Percentiles rank a stretch among this genome's conserved stretches.
Evolutionary conservation across 1,140 invertebrate species (phyloP).

Genomic region (Trichonephila inaurata): DNA sequence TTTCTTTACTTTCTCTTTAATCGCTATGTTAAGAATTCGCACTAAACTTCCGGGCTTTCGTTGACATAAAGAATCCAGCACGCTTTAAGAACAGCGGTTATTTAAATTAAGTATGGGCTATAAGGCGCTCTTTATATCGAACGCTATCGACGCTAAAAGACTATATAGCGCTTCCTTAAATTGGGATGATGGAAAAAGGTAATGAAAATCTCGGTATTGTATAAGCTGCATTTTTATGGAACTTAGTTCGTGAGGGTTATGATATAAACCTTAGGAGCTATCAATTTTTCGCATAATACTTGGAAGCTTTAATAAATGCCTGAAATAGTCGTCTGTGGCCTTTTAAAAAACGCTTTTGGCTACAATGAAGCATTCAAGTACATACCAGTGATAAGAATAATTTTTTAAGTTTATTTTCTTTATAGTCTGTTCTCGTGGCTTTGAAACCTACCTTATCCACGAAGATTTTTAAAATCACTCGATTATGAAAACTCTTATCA

Average conservation of each 20-base stretch:
- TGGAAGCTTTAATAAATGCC: not conserved
- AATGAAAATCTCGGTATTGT: slow-evolving; percentile 63
- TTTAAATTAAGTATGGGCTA: slow-evolving; percentile 72
- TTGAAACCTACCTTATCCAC: too few relatives aligned
- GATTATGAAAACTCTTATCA: too few relatives aligned
- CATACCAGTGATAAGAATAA: not conserved
- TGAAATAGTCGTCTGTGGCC: not conserved
- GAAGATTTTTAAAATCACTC: too few relatives aligned
- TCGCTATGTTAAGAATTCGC: slow-evolving; percentile 74
- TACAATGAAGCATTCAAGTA: not conserved
- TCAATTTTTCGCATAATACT: not conserved
- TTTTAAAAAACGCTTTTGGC: not conserved
- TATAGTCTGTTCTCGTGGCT: too few relatives aligned
- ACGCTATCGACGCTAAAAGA: slow-evolving; percentile 33
- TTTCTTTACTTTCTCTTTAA: slow-evolving; percentile 66
- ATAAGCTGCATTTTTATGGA: not conserved
- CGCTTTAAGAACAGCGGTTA: slow-evolving; percentile 65
- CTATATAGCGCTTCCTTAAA: slow-evolving; percentile 36
- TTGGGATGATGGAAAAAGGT: slow-evolving; percentile 28
- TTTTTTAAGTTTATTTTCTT: too few relatives aligned
- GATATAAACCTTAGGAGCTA: not conserved
- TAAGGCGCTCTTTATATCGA: slow-evolving; percentile 51
- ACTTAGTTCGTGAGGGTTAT: slow-evolving; percentile 25
- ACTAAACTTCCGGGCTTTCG: slow-evolving; percentile 71
- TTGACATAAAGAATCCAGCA: slow-evolving; percentile 37